Evolutionary conservation across 2,113 vertebrate species (phyloP).

Genomic region (Alexandromys fortis): DNA sequence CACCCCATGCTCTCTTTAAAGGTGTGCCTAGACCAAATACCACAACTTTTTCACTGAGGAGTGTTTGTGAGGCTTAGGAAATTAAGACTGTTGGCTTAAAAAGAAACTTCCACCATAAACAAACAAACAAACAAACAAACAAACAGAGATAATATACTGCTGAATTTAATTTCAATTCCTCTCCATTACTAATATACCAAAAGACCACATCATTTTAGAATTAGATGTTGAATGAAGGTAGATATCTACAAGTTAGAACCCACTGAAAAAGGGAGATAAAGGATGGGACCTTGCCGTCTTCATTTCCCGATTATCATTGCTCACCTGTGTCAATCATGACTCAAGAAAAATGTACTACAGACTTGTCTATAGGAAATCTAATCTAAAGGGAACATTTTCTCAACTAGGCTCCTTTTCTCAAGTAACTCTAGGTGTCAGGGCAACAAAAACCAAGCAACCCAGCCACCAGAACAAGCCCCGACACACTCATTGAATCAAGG

Average conservation of each 20-base stretch:
- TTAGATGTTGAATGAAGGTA: neutral
- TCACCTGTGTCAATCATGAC: neutral
- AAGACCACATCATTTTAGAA: neutral
- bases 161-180: slow-evolving; percentile 28
- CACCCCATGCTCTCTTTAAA: neutral
- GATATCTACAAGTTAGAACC: neutral
- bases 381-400: neutral
- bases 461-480: neutral
- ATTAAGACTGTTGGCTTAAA: neutral
- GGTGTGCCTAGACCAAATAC: neutral
- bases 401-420: neutral
- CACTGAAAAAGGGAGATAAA: neutral
- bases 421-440: neutral
- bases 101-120: neutral
- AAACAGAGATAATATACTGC: neutral
- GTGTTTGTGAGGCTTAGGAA: neutral
- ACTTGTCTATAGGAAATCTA: neutral
- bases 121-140: neutral
- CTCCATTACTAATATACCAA: neutral
- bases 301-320: neutral
- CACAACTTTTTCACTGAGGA: neutral
- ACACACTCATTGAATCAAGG: neutral
- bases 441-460: neutral
- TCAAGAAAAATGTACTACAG: neutral
- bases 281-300: neutral